A percentile compares a stretch with the other conserved stretches of the same genome.
Conservation (phyloP, 2,113 vertebrate species). For the Chamaea fasciata region DNA sequence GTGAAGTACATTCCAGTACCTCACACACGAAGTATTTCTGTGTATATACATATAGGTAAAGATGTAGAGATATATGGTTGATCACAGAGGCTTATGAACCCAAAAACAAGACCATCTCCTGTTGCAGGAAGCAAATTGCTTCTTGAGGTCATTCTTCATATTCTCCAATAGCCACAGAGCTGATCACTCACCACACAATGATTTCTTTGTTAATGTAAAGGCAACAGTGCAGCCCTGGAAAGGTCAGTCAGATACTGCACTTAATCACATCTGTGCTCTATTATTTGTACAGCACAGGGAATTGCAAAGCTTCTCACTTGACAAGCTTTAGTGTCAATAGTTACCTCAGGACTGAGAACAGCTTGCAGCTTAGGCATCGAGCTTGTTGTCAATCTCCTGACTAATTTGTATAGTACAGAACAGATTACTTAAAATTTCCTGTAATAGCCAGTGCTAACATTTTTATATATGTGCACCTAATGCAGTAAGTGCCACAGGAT, state of each 20-base stretch:
- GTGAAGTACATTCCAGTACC: neutral
- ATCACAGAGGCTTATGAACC: neutral
- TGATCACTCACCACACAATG: neutral
- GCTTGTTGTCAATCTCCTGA: neutral
- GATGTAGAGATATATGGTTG: neutral
- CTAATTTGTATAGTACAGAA: neutral
- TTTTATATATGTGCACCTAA: neutral
- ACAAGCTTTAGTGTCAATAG: neutral
- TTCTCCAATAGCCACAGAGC: neutral
- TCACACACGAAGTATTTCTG: neutral
- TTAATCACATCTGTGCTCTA: neutral
- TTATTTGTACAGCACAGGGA: neutral
- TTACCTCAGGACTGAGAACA: neutral
- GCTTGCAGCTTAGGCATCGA: neutral
- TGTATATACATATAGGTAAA: neutral
- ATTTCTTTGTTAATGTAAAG: slow-evolving; percentile 11
- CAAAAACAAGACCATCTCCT: neutral
- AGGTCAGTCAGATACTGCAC: neutral
- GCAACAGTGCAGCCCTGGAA: neutral
- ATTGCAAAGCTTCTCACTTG: neutral
- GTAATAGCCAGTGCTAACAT: neutral
- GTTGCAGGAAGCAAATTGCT: neutral
- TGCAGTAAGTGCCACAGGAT: neutral
- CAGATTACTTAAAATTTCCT: neutral
- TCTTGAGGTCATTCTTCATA: neutral